Percentiles rank a stretch among this genome's conserved stretches.
Conservation (phyloP, 2,113 vertebrate species). For the Ovis canadensis region DNA sequence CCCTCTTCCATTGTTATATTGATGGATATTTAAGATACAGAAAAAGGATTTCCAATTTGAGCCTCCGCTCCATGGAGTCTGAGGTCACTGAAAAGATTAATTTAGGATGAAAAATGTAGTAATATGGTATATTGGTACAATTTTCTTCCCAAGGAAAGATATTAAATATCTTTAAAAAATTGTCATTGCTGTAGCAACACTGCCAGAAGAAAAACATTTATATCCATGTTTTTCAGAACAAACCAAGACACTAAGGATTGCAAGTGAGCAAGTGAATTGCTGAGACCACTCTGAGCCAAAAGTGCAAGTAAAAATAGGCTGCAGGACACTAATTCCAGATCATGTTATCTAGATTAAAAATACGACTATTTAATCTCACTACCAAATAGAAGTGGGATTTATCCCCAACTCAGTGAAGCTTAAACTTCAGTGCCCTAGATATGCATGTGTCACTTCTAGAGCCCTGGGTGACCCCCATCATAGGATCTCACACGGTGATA, state of each 20-base stretch:
- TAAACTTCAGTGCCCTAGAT: not conserved
- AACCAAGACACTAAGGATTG: not conserved
- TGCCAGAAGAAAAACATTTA: not conserved
- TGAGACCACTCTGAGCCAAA: not conserved
- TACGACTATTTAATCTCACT: not conserved
- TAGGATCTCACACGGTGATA: not conserved
- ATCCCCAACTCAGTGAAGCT: not conserved
- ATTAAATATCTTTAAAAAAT: not conserved
- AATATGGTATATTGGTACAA: not conserved
- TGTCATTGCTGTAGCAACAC: not conserved
- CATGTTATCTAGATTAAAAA: not conserved
- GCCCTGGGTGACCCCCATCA: not conserved
- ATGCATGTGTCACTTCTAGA: not conserved
- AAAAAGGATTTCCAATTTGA: not conserved
- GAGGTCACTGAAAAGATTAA: conserved; percentile 23
- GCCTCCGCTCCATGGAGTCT: not conserved
- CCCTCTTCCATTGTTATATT: not conserved
- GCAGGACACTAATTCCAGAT: not conserved
- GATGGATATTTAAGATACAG: not conserved
- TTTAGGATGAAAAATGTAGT: conserved; percentile 8
- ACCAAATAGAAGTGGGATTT: not conserved
- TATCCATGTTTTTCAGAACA: not conserved
- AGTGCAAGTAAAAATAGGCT: not conserved
- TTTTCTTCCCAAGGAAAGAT: conserved; percentile 13
- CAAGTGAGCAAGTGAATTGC: not conserved